Conservation (phyloP, 2,113 vertebrate genomes). For the Cynopterus brachyotis region DNA sequence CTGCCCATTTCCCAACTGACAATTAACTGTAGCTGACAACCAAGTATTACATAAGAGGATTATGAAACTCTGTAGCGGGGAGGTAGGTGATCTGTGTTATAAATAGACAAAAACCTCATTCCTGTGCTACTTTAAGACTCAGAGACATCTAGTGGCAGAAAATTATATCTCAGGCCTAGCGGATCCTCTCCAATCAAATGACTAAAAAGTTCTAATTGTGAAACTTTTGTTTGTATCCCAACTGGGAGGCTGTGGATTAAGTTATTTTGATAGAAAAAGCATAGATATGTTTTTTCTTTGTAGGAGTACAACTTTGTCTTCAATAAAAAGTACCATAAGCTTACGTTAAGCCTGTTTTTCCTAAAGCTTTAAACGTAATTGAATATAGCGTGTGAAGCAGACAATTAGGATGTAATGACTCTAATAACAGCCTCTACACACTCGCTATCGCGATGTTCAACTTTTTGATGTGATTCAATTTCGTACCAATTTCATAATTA, state of each 20-base stretch:
- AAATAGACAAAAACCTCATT: slow-evolving; percentile 53
- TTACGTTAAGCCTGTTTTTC: background rate
- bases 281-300: background rate
- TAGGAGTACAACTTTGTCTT: background rate
- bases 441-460: background rate
- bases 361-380: background rate
- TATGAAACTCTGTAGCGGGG: slow-evolving; percentile 63
- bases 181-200: background rate
- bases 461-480: background rate
- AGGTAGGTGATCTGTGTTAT: slow-evolving; percentile 26
- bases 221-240: background rate
- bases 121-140: background rate
- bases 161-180: background rate
- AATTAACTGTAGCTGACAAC: background rate
- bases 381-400: background rate
- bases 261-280: background rate
- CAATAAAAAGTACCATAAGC: background rate
- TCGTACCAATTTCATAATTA: background rate
- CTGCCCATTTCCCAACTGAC: background rate
- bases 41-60: slow-evolving; percentile 71
- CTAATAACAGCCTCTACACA: background rate
- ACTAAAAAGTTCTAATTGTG: background rate
- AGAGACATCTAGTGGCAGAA: slow-evolving; percentile 73
- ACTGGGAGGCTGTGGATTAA: background rate
- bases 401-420: background rate